Base-by-base conservation (phyloP, 2,113 vertebrate species). In the Lophochroa leadbeateri region DNA sequence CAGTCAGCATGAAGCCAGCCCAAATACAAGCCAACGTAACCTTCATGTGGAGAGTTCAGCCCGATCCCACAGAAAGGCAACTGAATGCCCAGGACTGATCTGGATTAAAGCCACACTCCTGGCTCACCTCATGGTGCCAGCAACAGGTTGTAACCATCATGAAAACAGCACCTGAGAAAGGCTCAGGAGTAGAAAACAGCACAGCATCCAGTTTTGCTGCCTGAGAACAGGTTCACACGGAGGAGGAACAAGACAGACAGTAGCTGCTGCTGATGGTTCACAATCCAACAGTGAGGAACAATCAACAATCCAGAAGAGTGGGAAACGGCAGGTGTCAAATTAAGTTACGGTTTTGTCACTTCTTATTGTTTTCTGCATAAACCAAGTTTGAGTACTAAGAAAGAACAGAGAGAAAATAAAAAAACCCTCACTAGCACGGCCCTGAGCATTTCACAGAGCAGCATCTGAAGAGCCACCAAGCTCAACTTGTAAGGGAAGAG, bases 341-440 rank as follows among this genome's bases (percentile, higher is more conserved):
- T 9, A 17, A 24, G 37, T 28, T 43, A 71, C 14, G 24, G 24
- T 65, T 82, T 49, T 71, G 46, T 43, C 1, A 1, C 8, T 57
- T 76, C 65, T 43, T 55, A n/a, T 31, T 70, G 55, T 69, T 68
- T 79, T 31, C 74, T 84, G 19, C 58, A 70, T 52, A 83, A 86
- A 46, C 2, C 18, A 44, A 65, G 33, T 31, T 15, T 55, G 9
- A 55, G 15, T 71, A 87, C 41, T 49, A 55, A 55, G 53, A 81
- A 52, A 50, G 5, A 74, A 47, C 27, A 53, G 4, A 52, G 16
- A 31, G 43, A n/a, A 76, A 29, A 25, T 5, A 9, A 57, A 44
- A 31, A 0, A 76, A 20, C 9, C 24, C 28, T 46, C 55, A 24
- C 15, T 1, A 2, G 25, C 37, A 70, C 0, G 0, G 33, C 33